Conservation (phyloP, 92 coral and sea anemone genomes). For the Actinernus sp. region DNA sequence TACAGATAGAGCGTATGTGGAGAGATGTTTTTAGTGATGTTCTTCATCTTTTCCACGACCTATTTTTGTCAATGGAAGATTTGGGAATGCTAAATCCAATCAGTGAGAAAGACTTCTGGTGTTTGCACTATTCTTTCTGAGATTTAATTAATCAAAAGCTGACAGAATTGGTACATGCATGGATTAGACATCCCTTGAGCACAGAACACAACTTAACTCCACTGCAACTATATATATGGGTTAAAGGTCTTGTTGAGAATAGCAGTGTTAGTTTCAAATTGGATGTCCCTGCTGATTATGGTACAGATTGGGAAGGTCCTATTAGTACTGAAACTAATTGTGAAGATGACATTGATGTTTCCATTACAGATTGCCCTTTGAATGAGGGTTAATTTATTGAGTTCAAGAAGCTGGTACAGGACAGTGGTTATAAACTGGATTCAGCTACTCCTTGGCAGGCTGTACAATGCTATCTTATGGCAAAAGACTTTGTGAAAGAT, state of each 20-base stretch:
- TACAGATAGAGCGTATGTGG: slow-evolving; percentile 28
- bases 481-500: slow-evolving; percentile 22
- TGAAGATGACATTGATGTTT: slow-evolving; percentile 3
- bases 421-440: no score
- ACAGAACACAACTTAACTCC: slow-evolving; percentile 42
- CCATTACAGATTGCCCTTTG: slow-evolving; percentile 16
- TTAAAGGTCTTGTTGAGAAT: slow-evolving; percentile 35
- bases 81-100: slow-evolving; percentile 17
- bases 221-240: slow-evolving; percentile 53
- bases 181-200: slow-evolving; percentile 57
- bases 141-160: slow-evolving; percentile 32
- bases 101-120: slow-evolving; percentile 28
- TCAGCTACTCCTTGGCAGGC: slow-evolving; percentile 21
- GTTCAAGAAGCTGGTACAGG: slow-evolving; percentile 4
- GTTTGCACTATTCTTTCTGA: slow-evolving; percentile 18
- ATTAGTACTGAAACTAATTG: slow-evolving; percentile 36
- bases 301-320: slow-evolving; percentile 49
- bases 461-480: slow-evolving; percentile 18
- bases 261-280: slow-evolving; percentile 5
- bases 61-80: slow-evolving; percentile 36
- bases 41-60: slow-evolving; percentile 27
- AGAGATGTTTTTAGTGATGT: slow-evolving; percentile 55
- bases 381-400: slow-evolving; percentile 4
- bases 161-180: slow-evolving; percentile 45
- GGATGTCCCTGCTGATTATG: slow-evolving; percentile 43